Base-by-base conservation (phyloP, 2,888 invertebrate species). In the Euplexia lucipara region DNA sequence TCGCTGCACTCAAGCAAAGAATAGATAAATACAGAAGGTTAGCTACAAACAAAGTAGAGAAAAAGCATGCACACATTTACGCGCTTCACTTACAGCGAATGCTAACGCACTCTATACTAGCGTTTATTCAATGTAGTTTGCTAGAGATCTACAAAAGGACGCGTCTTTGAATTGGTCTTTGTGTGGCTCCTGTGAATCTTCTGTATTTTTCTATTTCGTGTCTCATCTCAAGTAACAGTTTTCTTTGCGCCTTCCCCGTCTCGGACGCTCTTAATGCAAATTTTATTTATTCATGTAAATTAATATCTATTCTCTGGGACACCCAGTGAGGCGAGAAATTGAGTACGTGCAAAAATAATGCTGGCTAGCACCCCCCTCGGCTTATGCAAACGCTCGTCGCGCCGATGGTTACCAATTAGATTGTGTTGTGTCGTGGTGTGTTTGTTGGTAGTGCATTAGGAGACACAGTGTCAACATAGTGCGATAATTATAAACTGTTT, bases 201-300 rank as follows among this genome's bases (percentile, higher is more conserved):
- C 66, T 66, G 34, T 20, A 1, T 3, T 7, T 6, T 10, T 42
- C 0, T 9, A 34, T 14, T 5, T 1, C 16, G 39, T 18, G 20
- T 10, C 34, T 20, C 57, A 83, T 10, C 34, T 20, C 57, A 83
- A 88, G 82, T 81, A 89, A 89, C 89, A 90, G 90, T 92, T 90
- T 90, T 86, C 88, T 90, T 89, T 85, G 72, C 77, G 76, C 71
- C 85, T 83, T 81, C 61, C 48, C 63, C 84, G 83, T 86, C 89
- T 88, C 75, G 88, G 88, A 90, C 92, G 93, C 92, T 92, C 83
- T 90, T 92, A 93, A 95, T 95, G 95, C 93, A 94, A 95, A 95
- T 95, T 95, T 93, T 94, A 95, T 95, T 95, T 95, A 95, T 94
- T 94, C 94, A 95, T 95, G 95, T 94, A 95, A 95, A 95, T 95